Conservation (phyloP, 2,797 vertebrate species). For the Carduelis carduelis region DNA sequence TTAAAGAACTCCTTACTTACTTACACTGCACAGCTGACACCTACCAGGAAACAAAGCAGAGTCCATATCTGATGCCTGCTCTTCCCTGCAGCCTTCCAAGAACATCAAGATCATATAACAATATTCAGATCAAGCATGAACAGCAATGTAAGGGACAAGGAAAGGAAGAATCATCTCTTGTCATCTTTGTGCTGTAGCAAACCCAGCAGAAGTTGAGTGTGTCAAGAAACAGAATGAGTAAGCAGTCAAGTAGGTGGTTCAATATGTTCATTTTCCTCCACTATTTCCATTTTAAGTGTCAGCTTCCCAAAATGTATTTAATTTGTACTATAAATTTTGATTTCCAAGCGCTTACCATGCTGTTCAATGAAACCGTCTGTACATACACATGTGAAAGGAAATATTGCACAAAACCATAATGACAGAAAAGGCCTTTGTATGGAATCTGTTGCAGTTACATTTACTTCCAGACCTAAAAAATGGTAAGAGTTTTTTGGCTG, state of each 20-base stretch:
- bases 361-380: constrained; percentile 29
- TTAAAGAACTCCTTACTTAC: not conserved
- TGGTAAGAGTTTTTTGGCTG: not conserved
- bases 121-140: not conserved
- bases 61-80: not conserved
- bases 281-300: constrained; percentile 59
- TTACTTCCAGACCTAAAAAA: constrained; percentile 17
- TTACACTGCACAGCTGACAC: not conserved
- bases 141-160: not conserved
- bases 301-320: constrained; percentile 54
- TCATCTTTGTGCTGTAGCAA: not conserved
- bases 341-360: constrained; percentile 7
- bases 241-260: constrained; percentile 50
- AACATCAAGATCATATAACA: not conserved
- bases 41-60: not conserved
- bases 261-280: constrained; percentile 65
- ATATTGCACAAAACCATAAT: not conserved
- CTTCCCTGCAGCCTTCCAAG: not conserved
- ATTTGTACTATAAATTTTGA: constrained; percentile 58
- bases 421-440: not conserved
- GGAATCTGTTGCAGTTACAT: not conserved
- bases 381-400: not conserved
- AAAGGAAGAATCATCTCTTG: not conserved
- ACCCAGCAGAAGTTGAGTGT: constrained; percentile 27
- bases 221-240: constrained; percentile 53